Conservation (phyloP, 2,888 invertebrate genomes). For the Norana najaformis region DNA sequence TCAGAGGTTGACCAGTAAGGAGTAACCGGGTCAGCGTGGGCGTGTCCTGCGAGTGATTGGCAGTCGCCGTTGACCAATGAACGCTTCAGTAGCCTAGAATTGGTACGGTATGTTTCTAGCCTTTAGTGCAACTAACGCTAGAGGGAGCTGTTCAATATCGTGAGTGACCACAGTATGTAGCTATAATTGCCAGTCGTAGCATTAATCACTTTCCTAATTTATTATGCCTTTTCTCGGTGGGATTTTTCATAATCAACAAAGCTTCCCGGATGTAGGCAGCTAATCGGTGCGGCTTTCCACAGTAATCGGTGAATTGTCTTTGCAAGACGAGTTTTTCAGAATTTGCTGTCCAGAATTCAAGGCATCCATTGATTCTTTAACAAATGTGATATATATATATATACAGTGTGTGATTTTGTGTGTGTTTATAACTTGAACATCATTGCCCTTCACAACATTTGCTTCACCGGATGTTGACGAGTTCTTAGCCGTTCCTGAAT, state of each 20-base stretch:
- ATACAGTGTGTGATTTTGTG: too few relatives aligned
- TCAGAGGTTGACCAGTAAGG: slow-evolving; percentile 9
- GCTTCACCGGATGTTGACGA: too few relatives aligned
- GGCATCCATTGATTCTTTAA: too few relatives aligned
- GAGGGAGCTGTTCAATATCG: not conserved
- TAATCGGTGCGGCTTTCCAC: not conserved
- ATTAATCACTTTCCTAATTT: slow-evolving; percentile 6
- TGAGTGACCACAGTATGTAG: not conserved
- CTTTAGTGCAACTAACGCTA: not conserved
- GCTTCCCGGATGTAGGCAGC: not conserved
- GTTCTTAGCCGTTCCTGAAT: too few relatives aligned
- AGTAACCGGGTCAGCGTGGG: slow-evolving; percentile 8
- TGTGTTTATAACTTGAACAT: too few relatives aligned
- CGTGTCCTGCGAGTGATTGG: not conserved
- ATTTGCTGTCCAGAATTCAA: not conserved
- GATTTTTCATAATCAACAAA: not conserved
- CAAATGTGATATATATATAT: too few relatives aligned
- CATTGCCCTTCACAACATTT: too few relatives aligned
- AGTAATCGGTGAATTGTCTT: not conserved
- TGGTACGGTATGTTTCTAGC: too few relatives aligned
- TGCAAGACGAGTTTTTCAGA: not conserved
- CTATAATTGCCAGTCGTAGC: not conserved
- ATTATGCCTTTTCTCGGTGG: not conserved
- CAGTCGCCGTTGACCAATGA: not conserved
- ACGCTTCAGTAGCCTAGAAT: not conserved